Conservation (phyloP, 2,888 invertebrate genomes). For the Ennomos erosarius region DNA sequence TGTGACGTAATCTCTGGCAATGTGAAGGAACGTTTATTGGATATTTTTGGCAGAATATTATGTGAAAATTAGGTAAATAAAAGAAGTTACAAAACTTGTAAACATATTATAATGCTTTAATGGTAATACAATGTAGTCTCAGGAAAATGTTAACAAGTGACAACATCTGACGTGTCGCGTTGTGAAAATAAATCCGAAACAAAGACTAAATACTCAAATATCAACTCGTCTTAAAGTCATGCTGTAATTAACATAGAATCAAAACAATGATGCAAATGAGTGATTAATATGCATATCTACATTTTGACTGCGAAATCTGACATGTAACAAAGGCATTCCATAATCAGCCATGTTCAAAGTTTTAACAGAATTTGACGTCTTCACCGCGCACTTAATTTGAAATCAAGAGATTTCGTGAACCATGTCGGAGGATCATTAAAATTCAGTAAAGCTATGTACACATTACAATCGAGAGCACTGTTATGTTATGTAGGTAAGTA, state of each 20-base stretch:
- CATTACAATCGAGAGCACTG: conserved; percentile 59
- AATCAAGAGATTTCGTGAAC: conserved; percentile 30
- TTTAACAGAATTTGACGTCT: conserved; percentile 21
- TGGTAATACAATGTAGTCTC: too few species aligned
- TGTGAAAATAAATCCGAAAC: too few species aligned
- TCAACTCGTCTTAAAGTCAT: too few species aligned
- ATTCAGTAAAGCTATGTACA: conserved; percentile 64
- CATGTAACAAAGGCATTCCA: conserved; percentile 21
- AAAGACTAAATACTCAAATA: too few species aligned
- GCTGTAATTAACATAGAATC: too few species aligned
- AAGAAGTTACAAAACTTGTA: not conserved
- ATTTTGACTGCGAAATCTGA: conserved; percentile 12
- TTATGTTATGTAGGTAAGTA: not conserved
- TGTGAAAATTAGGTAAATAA: conserved; percentile 8
- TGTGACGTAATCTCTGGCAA: conserved; percentile 20
- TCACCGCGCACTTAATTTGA: conserved; percentile 20
- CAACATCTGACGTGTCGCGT: too few species aligned
- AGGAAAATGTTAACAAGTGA: too few species aligned
- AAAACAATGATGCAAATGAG: conserved; percentile 5
- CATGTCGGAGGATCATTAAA: conserved; percentile 36
- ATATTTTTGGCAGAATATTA: conserved; percentile 10
- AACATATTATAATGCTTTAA: not conserved
- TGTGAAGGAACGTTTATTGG: conserved; percentile 26
- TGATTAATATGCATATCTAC: conserved; percentile 15
- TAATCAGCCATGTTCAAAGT: conserved; percentile 27